phyloP scores from a whole-genome alignment of 2,797 vertebrate species.

The Amblyopsis hoosieri region DNA sequence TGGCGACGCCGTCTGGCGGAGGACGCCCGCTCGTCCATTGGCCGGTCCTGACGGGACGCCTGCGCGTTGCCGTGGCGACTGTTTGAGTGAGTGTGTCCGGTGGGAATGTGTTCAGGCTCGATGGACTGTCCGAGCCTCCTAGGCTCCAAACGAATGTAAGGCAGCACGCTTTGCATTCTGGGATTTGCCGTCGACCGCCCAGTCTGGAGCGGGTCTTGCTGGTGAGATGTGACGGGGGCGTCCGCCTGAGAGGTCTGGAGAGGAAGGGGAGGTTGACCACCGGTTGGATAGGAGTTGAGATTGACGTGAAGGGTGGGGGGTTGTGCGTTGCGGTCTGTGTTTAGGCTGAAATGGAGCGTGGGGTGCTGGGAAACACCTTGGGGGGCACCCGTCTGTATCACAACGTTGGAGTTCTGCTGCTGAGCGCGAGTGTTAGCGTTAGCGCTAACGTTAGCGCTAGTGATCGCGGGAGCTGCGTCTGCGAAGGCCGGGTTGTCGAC shows the following conservation, averaged over 20 bases:
- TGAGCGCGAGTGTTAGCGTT: conserved; percentile 36
- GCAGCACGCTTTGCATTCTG: conserved; percentile 33
- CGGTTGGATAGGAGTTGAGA: conserved; percentile 64
- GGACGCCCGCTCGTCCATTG: background rate
- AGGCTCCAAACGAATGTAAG: conserved; percentile 12
- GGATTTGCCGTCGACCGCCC: conserved; percentile 22
- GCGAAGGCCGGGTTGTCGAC: conserved; percentile 61
- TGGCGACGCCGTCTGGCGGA: conserved; percentile 32
- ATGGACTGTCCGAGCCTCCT: conserved; percentile 11
- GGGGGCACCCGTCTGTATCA: conserved; percentile 65
- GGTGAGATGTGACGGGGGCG: conserved; percentile 15
- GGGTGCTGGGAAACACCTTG: conserved; percentile 46
- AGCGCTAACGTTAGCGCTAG: conserved; percentile 25
- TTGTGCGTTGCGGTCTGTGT: conserved; percentile 49
- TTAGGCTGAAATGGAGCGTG: conserved; percentile 73
- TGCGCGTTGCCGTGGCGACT: conserved; percentile 45
- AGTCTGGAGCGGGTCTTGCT: conserved; percentile 8
- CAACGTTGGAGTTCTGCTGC: conserved; percentile 67
- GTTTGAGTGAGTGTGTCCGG: conserved; percentile 59
- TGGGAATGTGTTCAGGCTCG: conserved; percentile 49
- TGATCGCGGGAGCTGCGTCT: conserved; percentile 37
- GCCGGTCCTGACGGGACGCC: conserved; percentile 46
- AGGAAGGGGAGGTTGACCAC: conserved; percentile 27
- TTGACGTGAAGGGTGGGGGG: conserved; percentile 76
- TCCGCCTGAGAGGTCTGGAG: conserved; percentile 2